phyloP scores from a whole-genome alignment of 1,140 invertebrate genomes.

The Hyphantria cunea region DNA sequence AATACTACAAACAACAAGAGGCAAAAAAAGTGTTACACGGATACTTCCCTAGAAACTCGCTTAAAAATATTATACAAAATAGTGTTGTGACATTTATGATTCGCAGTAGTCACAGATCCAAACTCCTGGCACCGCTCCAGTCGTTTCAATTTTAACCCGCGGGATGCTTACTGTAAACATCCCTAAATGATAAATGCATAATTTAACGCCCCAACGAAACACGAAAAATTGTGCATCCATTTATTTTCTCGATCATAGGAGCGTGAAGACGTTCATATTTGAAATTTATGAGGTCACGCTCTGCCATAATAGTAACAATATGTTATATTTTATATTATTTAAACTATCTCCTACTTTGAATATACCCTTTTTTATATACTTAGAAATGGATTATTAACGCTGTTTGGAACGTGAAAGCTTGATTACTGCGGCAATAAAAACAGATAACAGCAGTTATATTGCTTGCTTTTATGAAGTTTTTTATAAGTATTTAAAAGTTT shows the following conservation, averaged over 20 bases:
- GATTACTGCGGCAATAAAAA: constrained; percentile 46
- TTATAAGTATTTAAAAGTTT: constrained; percentile 46
- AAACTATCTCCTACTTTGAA: constrained; percentile 7
- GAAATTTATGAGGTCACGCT: constrained; percentile 36
- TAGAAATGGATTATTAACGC: constrained; percentile 43
- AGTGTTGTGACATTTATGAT: constrained; percentile 1
- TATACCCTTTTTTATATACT: constrained; percentile 27
- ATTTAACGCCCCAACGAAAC: constrained; percentile 68
- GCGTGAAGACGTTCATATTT: constrained; percentile 57
- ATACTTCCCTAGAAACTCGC: not conserved
- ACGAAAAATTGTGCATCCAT: constrained; percentile 69
- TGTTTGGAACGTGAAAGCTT: constrained; percentile 40
- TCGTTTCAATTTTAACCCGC: constrained; percentile 77
- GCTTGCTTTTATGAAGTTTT: constrained; percentile 45
- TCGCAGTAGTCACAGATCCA: constrained; percentile 28
- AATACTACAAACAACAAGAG: too few relatives aligned
- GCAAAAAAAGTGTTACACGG: too few relatives aligned
- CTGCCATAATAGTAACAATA: constrained; percentile 34
- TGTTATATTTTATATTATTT: constrained; percentile 29
- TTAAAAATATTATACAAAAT: constrained; percentile 1
- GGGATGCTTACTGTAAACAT: constrained; percentile 71
- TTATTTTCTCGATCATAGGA: constrained; percentile 65
- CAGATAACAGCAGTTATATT: constrained; percentile 45
- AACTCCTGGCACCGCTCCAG: constrained; percentile 70
- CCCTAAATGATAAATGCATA: constrained; percentile 77